phyloP scores from a whole-genome alignment of 2,888 invertebrate genomes.

The Ariolimax columbianus region DNA sequence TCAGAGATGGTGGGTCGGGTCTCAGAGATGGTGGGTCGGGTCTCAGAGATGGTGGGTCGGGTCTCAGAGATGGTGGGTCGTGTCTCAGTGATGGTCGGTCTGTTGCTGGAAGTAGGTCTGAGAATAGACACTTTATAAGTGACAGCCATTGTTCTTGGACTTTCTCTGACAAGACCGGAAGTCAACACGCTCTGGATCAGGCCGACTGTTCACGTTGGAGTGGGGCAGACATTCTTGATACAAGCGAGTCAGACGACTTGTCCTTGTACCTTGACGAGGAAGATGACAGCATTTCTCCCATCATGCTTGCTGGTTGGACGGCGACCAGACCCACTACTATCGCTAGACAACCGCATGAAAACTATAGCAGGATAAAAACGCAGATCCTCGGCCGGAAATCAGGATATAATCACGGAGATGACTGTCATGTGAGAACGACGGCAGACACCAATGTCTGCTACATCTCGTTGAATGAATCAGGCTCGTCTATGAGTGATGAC shows the following conservation, averaged over 20 bases:
- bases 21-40: too few species aligned
- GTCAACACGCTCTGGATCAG: neutral
- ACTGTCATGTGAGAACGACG: neutral
- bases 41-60: too few species aligned
- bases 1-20: too few species aligned
- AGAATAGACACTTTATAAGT: neutral
- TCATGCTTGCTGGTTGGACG: neutral
- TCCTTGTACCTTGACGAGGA: neutral
- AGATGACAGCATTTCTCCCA: neutral
- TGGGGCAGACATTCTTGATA: neutral
- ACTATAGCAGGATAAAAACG: neutral
- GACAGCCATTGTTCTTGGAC: neutral
- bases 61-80: too few species aligned
- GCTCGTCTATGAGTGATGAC: neutral
- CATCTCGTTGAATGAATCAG: neutral
- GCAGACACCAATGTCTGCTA: slow-evolving; percentile 28
- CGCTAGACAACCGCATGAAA: neutral
- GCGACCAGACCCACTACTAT: neutral
- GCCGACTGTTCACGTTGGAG: neutral
- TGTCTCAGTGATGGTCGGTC: too few species aligned
- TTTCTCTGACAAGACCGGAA: neutral
- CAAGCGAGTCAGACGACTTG: neutral
- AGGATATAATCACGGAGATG: neutral
- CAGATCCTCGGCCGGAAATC: neutral
- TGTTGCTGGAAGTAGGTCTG: neutral